phyloP scores from a whole-genome alignment of 2,113 vertebrate genomes.

The Oncorhynchus clarkii region DNA sequence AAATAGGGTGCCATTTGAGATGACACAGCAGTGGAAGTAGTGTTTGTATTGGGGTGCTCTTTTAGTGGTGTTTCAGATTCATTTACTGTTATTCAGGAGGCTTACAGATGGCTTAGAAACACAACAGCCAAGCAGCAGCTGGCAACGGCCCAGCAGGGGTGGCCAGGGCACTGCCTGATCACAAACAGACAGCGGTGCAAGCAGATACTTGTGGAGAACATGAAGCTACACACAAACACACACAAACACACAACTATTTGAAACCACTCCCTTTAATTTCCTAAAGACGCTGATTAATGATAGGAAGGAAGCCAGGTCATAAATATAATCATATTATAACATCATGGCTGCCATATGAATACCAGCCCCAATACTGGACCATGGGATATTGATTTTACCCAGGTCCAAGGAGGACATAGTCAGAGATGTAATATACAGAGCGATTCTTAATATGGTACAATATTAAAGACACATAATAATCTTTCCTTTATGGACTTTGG shows the following conservation, averaged over 20 bases:
- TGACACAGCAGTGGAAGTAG: too few relatives aligned
- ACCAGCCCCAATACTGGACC: conserved; percentile 51
- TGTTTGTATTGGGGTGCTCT: too few relatives aligned
- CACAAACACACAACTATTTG: not conserved
- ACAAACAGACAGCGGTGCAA: too few relatives aligned
- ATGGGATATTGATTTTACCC: conserved; percentile 59
- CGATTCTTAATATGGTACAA: conserved; percentile 33
- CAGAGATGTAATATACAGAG: conserved; percentile 38
- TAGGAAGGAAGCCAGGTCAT: not conserved
- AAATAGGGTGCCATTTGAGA: conserved; percentile 12
- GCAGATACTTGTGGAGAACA: not conserved
- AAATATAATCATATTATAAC: not conserved
- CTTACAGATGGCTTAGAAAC: too few relatives aligned
- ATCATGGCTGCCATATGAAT: conserved; percentile 24
- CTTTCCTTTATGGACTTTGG: conserved; percentile 21
- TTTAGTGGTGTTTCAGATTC: too few relatives aligned
- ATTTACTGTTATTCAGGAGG: too few relatives aligned
- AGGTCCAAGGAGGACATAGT: conserved; percentile 27
- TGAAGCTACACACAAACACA: conserved; percentile 15
- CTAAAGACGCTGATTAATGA: not conserved
- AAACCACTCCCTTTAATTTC: not conserved
- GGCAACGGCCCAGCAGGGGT: too few relatives aligned
- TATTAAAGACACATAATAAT: conserved; percentile 36
- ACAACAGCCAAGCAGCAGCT: too few relatives aligned
- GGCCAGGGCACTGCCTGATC: too few relatives aligned